Percentiles rank a stretch among this genome's conserved stretches.
Evolutionary conservation across 2,888 invertebrate genomes (phyloP).

Genomic region (Drosophila macrospina): DNA sequence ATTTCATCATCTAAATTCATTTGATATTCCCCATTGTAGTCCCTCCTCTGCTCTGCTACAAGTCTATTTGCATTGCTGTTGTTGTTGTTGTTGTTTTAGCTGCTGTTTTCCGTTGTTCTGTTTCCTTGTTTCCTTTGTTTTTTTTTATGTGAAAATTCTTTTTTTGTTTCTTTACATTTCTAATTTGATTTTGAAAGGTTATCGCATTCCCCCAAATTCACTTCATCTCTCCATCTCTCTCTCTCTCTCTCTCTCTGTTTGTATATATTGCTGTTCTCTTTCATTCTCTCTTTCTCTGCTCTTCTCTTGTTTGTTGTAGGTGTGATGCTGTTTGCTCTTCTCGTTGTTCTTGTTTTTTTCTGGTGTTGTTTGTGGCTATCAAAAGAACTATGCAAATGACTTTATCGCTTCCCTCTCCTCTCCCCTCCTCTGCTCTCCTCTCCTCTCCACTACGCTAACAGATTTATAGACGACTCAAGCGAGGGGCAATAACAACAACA

Average conservation of each 20-base stretch:
- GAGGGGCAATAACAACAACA: slow-evolving; percentile 26
- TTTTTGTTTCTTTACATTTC: slow-evolving; percentile 60
- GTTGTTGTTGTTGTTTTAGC: slow-evolving; percentile 16
- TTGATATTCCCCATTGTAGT: slow-evolving; percentile 16
- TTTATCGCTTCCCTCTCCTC: slow-evolving; percentile 60
- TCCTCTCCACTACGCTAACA: slow-evolving; percentile 20
- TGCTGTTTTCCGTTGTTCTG: slow-evolving; percentile 8
- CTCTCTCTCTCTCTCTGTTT: neutral
- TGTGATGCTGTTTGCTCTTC: slow-evolving; percentile 47
- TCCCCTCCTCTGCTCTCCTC: neutral
- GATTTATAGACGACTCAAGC: slow-evolving; percentile 64
- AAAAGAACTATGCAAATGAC: slow-evolving; percentile 79
- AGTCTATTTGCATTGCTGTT: slow-evolving; percentile 8
- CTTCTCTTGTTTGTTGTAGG: slow-evolving; percentile 53
- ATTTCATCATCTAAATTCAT: slow-evolving; percentile 34
- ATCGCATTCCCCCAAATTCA: slow-evolving; percentile 45
- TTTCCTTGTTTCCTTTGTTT: slow-evolving; percentile 18
- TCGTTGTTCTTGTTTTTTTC: slow-evolving; percentile 18
- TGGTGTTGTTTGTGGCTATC: slow-evolving; percentile 49
- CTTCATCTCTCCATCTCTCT: neutral
- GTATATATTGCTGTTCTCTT: slow-evolving; percentile 19
- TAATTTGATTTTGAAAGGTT: slow-evolving; percentile 81
- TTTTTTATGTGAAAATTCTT: slow-evolving; percentile 13
- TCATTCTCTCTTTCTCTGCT: neutral
- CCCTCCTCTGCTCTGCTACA: neutral